Percentiles rank a stretch among this genome's conserved stretches.
Evolutionary conservation across 2,113 vertebrate species (phyloP).

Genomic region (Misgurnus mizolepis): DNA sequence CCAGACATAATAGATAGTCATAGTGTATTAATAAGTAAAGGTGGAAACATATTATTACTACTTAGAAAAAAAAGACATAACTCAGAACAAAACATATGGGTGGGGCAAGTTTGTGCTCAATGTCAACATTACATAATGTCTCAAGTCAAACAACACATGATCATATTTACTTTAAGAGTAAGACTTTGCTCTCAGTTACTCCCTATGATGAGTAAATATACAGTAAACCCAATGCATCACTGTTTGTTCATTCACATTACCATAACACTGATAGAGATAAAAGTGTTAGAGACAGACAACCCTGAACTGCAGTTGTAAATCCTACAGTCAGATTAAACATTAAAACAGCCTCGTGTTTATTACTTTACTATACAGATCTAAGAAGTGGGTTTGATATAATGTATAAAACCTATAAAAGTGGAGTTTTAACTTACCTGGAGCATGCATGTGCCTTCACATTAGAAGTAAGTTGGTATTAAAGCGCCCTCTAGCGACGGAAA

Average conservation of each 20-base stretch:
- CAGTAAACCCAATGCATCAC: not conserved
- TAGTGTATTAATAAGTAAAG: too few relatives aligned
- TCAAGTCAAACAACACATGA: not conserved
- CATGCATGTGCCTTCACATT: too few relatives aligned
- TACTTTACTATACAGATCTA: not conserved
- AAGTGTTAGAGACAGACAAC: too few relatives aligned
- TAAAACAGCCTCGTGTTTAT: not conserved
- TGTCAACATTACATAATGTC: not conserved
- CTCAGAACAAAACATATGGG: not conserved
- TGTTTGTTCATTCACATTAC: not conserved
- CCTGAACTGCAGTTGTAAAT: too few relatives aligned
- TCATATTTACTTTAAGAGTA: not conserved
- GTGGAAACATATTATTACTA: too few relatives aligned
- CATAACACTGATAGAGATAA: too few relatives aligned
- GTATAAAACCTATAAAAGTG: not conserved
- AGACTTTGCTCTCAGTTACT: not conserved
- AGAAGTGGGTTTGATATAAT: not conserved
- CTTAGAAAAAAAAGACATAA: too few relatives aligned
- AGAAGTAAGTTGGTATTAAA: not conserved
- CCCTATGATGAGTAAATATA: not conserved
- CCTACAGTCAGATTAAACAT: not conserved
- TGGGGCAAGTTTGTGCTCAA: not conserved
- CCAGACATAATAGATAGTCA: too few relatives aligned
- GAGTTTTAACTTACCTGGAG: not conserved
- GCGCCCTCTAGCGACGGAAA: constrained; percentile 24